A percentile compares a stretch with the other conserved stretches of the same genome.
Evolutionary conservation across 2,113 vertebrate genomes (phyloP).

Genomic region (Podarcis cretensis): DNA sequence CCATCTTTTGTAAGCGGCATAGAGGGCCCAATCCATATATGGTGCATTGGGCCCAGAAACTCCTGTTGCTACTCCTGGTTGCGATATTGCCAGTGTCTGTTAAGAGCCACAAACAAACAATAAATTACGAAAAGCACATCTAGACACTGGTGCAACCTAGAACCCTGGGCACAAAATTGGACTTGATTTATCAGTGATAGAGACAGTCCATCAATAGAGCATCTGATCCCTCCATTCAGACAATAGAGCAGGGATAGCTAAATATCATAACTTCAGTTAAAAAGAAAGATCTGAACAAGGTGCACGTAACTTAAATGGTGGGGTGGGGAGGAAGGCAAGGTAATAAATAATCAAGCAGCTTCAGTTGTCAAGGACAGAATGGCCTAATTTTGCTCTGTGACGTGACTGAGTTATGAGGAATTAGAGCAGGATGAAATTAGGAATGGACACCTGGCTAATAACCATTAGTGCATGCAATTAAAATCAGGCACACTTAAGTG

Average conservation of each 20-base stretch:
- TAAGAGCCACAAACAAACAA: not conserved
- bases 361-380: not conserved
- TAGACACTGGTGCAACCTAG: not conserved
- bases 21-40: too few species aligned
- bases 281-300: not conserved
- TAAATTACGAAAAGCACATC: not conserved
- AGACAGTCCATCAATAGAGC: too few species aligned
- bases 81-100: not conserved
- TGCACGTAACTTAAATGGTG: not conserved
- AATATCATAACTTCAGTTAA: not conserved
- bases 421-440: slow-evolving; percentile 7
- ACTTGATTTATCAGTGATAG: not conserved
- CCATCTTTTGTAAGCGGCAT: too few species aligned
- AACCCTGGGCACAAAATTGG: not conserved
- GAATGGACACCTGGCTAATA: not conserved
- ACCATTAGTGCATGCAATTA: not conserved
- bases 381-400: not conserved
- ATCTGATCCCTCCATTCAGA: not conserved
- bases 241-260: not conserved
- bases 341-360: not conserved
- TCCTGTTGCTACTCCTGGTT: not conserved
- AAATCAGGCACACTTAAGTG: slow-evolving; percentile 6
- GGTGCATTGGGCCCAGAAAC: not conserved
- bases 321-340: too few species aligned
- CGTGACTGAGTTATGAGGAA: not conserved